phyloP scores from a whole-genome alignment of 92 coral and sea anemone species.

The Phenganax subtilis region DNA sequence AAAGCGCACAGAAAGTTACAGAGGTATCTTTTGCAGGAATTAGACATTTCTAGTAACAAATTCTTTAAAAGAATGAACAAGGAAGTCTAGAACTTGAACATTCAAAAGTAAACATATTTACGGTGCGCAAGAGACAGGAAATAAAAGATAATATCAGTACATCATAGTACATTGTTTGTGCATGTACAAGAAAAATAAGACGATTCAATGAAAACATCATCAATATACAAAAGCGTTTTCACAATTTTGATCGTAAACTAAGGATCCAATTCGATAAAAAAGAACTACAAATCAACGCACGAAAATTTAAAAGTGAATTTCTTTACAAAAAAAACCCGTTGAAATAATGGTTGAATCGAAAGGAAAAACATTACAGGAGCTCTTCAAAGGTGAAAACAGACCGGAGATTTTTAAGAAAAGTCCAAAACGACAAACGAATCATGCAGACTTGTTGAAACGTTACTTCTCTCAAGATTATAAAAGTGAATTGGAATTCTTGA shows the following conservation, averaged over 20 bases:
- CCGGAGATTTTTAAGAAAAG: constrained; percentile 85
- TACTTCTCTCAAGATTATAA: constrained; percentile 62
- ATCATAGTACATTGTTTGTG: too few species aligned
- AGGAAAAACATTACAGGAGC: constrained; percentile 67
- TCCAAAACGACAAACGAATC: constrained; percentile 72
- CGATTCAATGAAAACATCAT: background rate
- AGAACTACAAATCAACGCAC: background rate
- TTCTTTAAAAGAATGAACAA: too few species aligned
- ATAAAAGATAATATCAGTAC: too few species aligned
- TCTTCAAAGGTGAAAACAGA: constrained; percentile 81
- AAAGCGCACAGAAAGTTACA: too few species aligned
- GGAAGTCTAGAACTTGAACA: too few species aligned
- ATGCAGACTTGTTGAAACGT: constrained; percentile 44
- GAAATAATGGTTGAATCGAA: background rate
- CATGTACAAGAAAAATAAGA: too few species aligned
- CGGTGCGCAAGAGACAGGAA: too few species aligned
- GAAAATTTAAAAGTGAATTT: background rate
- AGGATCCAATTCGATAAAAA: background rate
- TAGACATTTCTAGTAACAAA: too few species aligned
- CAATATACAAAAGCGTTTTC: background rate
- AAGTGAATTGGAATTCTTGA: constrained; percentile 86
- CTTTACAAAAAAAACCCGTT: background rate
- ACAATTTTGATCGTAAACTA: background rate
- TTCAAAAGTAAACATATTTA: too few species aligned
- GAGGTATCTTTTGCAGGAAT: too few species aligned